Evolutionary conservation across 1,140 invertebrate species (phyloP).

Genomic region (Drosophila persimilis): DNA sequence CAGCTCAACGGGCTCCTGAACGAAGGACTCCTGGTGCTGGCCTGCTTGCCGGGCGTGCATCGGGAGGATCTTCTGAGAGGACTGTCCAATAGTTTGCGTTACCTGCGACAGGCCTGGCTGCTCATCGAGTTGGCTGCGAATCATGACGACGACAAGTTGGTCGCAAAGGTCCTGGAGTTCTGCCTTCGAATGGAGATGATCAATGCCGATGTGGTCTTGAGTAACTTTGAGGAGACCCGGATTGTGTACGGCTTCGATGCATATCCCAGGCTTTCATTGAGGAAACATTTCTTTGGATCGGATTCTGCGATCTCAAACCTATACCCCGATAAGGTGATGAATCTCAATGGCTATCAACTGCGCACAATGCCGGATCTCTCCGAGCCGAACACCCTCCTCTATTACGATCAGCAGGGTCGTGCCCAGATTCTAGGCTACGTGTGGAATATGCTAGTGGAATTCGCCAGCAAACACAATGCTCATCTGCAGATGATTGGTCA

Average conservation of each 20-base stretch:
- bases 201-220: slow-evolving; percentile 34
- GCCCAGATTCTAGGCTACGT: slow-evolving; percentile 49
- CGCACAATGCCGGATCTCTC: slow-evolving; percentile 60
- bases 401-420: slow-evolving; percentile 30
- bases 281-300: not conserved
- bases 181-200: slow-evolving; percentile 41
- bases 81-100: slow-evolving; percentile 18
- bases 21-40: slow-evolving; percentile 35
- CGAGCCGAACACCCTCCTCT: slow-evolving; percentile 61
- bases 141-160: slow-evolving; percentile 11
- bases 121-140: slow-evolving; percentile 37
- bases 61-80: slow-evolving; percentile 25
- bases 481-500: slow-evolving; percentile 21
- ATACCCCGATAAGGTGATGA: slow-evolving; percentile 47
- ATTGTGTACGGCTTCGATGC: slow-evolving; percentile 29
- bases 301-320: not conserved
- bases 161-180: slow-evolving; percentile 18
- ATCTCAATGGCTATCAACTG: slow-evolving; percentile 23
- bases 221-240: slow-evolving; percentile 14
- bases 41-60: slow-evolving; percentile 39
- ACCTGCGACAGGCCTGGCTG: slow-evolving; percentile 44
- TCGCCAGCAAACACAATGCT: slow-evolving; percentile 43
- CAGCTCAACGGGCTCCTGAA: slow-evolving; percentile 18
- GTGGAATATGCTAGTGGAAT: slow-evolving; percentile 51
- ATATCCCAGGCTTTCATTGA: slow-evolving; percentile 36